phyloP scores from a whole-genome alignment of 2,113 vertebrate genomes.

The Clarias macrocephalus region DNA sequence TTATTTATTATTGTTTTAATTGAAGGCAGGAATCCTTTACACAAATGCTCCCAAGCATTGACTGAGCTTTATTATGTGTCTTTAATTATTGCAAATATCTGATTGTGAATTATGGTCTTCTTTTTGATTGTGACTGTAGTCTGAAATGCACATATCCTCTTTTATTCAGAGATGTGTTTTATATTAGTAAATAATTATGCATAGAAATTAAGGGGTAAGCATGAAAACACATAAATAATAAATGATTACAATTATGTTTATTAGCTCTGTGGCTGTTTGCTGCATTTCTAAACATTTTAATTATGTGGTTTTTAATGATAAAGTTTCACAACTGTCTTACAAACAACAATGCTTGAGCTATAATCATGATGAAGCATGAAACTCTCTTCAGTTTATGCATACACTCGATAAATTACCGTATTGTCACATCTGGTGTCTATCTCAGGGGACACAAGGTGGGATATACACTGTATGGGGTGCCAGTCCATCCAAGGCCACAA shows the following conservation, averaged over 20 bases:
- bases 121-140: background rate
- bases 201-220: slow-evolving; percentile 21
- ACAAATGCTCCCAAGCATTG: slow-evolving; percentile 10
- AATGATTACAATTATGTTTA: slow-evolving; percentile 37
- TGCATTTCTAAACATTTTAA: slow-evolving; percentile 13
- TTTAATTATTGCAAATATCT: background rate
- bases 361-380: background rate
- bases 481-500: too few relatives aligned
- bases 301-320: slow-evolving; percentile 17
- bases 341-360: background rate
- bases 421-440: background rate
- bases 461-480: too few relatives aligned
- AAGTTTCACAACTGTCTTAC: background rate
- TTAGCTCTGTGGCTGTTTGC: slow-evolving; percentile 25
- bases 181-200: slow-evolving; percentile 16
- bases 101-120: background rate
- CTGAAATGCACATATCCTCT: background rate
- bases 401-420: background rate
- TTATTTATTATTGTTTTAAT: slow-evolving; percentile 2
- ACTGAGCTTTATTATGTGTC: background rate
- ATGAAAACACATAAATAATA: slow-evolving; percentile 15
- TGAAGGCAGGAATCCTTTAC: background rate
- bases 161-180: slow-evolving; percentile 10
- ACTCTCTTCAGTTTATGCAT: background rate
- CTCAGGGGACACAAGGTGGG: too few relatives aligned